A percentile compares a stretch with the other conserved stretches of the same genome.
Conservation (phyloP, 2,113 vertebrate species). For the Cricetomys ansorgei region DNA sequence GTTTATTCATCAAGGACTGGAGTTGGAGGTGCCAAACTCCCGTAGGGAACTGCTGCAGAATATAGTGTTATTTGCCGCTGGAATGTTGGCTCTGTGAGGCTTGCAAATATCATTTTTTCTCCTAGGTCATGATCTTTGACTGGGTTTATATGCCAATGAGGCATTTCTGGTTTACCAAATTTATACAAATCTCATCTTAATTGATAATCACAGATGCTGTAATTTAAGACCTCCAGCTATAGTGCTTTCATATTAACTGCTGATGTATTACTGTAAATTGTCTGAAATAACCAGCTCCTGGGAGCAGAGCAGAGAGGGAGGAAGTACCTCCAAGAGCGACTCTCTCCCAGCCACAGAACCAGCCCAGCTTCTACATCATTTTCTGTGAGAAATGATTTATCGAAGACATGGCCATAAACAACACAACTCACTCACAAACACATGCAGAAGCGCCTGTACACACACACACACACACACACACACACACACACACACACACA, state of each 20-base stretch:
- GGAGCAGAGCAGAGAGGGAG: conserved; percentile 80
- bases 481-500: conserved; percentile 91
- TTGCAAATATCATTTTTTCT: conserved; percentile 83
- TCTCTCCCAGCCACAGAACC: conserved; percentile 78
- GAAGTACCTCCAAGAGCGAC: conserved; percentile 64
- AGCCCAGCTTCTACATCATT: conserved; percentile 93
- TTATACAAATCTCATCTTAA: conserved; percentile 96
- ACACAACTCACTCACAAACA: conserved; percentile 95
- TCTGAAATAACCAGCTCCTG: conserved; percentile 90
- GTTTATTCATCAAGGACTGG: conserved; percentile 3
- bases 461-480: conserved; percentile 89
- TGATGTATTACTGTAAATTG: conserved; percentile 90
- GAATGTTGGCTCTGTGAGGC: conserved; percentile 76
- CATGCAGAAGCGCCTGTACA: conserved; percentile 89
- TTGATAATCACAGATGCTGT: conserved; percentile 94
- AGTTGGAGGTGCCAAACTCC: conserved; percentile 51
- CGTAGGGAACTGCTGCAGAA: conserved; percentile 27
- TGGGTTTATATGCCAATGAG: conserved; percentile 90
- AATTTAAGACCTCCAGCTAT: conserved; percentile 93
- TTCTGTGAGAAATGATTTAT: conserved; percentile 95
- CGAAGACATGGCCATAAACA: conserved; percentile 94
- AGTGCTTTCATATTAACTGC: conserved; percentile 91
- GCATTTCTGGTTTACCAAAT: conserved; percentile 90
- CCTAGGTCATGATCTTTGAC: conserved; percentile 86
- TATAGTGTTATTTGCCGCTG: conserved; percentile 29